These are phyloP conservation scores for Globodera rostochiensis DNA, from an alignment of 1,140 invertebrate genomes.

Conservation along the genomic window DNA sequence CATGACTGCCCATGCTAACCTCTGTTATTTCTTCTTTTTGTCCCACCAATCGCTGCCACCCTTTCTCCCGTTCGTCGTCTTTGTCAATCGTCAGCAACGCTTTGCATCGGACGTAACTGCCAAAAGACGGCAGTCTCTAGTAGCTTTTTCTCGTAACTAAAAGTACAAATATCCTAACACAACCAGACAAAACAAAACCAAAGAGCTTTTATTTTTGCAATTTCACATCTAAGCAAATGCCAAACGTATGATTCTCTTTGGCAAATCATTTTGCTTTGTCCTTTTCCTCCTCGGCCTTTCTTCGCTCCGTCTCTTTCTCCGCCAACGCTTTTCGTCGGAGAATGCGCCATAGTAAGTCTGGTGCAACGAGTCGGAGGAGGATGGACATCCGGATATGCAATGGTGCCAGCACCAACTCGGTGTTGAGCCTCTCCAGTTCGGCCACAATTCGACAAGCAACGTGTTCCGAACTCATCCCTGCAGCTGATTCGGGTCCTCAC, in stretches of 20 bases:
- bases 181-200: too few species aligned
- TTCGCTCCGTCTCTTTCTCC: slow-evolving; percentile 17
- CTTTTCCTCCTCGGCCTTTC: not conserved
- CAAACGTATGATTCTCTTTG: not conserved
- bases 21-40: slow-evolving; percentile 27
- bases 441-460: slow-evolving; percentile 35
- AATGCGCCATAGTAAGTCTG: slow-evolving; percentile 50
- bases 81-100: slow-evolving; percentile 51
- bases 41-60: slow-evolving; percentile 18
- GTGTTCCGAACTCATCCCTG: slow-evolving; percentile 42
- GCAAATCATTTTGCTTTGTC: not conserved
- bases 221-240: not conserved
- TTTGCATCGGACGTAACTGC: slow-evolving; percentile 47
- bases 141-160: slow-evolving; percentile 42
- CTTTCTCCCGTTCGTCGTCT: slow-evolving; percentile 48
- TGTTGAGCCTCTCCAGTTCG: slow-evolving; percentile 41
- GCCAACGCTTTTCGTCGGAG: slow-evolving; percentile 30
- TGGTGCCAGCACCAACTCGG: slow-evolving; percentile 44
- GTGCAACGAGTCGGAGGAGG: slow-evolving; percentile 40
- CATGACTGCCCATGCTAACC: slow-evolving; percentile 31
- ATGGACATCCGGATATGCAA: slow-evolving; percentile 40
- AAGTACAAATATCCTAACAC: too few species aligned
- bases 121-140: slow-evolving; percentile 49
- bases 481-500: slow-evolving; percentile 58
- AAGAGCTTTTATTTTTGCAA: not conserved